Base-by-base conservation (phyloP, 2,888 invertebrate genomes). In the Heliothis peltigera region DNA sequence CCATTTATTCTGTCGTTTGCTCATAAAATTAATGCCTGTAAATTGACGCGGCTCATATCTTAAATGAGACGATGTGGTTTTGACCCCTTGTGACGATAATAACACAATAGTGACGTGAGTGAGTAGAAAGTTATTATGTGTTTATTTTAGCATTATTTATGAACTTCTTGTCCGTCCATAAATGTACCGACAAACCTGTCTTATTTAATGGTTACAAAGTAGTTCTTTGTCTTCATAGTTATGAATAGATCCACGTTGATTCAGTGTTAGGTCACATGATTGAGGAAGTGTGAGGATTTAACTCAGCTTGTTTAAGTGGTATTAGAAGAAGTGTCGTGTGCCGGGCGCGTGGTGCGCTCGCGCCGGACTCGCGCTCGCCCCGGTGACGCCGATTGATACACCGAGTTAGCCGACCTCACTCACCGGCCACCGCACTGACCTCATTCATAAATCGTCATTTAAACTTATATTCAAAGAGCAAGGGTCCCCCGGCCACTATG, bases 381-480 rank as follows among this genome's bases (percentile, higher is more conserved):
- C 65, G 35, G 46, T 62, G 54, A 74, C 80, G 80, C 81, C 80
- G 85, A 87, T 85, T 87, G 86, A 87, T 88, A 86, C 84, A 81
- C 85, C 80, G 86, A 87, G 89, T 86, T 85, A 85, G 82, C 82
- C 85, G 89, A 91, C 91, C 92, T 87, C 89, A 83, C 87, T 91
- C 84, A 87, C 72, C 66, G 70, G 66, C 70, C 72, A 70, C 88
- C 88, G 85, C 87, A 84, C 86, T 92, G 94, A 94, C 93, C 94
- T 91, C 92, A 91, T 92, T 91, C 93, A 92, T 94, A 94, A 94
- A 93, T 93, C 87, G 84, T 91, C 90, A 91, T 92, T 92, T 91
- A 92, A 90, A 89, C 87, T 89, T 87, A 87, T 87, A 89, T 84
- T 86, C 83, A 83, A 89, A 88, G 90, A 90, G 84, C 89, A 88